Evolutionary conservation across 2,797 vertebrate species (phyloP).

Genomic region (Psittacula echo): DNA sequence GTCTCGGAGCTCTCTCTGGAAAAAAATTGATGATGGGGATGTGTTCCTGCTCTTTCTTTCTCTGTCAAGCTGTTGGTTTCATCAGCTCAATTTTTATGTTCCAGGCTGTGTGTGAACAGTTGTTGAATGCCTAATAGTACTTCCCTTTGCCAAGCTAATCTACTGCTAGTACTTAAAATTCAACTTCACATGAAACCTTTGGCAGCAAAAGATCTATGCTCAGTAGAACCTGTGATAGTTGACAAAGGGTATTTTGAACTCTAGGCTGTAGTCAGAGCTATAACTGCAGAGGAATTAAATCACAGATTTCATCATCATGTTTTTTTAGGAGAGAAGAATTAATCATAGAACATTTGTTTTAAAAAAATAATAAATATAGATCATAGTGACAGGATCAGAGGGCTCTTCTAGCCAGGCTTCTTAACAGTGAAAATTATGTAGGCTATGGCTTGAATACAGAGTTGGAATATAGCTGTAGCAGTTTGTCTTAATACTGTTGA

Average conservation of each 20-base stretch:
- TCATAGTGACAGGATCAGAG: not conserved
- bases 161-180: slow-evolving; percentile 11
- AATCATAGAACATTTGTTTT: slow-evolving; percentile 5
- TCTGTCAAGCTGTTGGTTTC: not conserved
- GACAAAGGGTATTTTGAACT: slow-evolving; percentile 5
- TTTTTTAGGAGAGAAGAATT: slow-evolving; percentile 30
- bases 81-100: slow-evolving; percentile 17
- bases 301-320: not conserved
- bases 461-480: not conserved
- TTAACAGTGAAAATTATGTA: slow-evolving; percentile 16
- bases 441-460: slow-evolving; percentile 14
- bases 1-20: not conserved
- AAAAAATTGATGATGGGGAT: not conserved
- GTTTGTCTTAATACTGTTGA: slow-evolving; percentile 20
- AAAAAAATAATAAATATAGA: slow-evolving; percentile 10
- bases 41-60: not conserved
- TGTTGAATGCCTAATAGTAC: slow-evolving; percentile 2
- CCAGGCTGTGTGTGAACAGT: not conserved
- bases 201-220: not conserved
- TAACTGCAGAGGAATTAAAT: not conserved
- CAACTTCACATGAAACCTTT: not conserved
- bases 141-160: slow-evolving; percentile 13
- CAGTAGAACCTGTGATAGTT: not conserved
- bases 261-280: not conserved
- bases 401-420: not conserved